A percentile compares a stretch with the other conserved stretches of the same genome.
Evolutionary conservation across 1,140 invertebrate species (phyloP).

Genomic region (Tetragonula clypearis): DNA sequence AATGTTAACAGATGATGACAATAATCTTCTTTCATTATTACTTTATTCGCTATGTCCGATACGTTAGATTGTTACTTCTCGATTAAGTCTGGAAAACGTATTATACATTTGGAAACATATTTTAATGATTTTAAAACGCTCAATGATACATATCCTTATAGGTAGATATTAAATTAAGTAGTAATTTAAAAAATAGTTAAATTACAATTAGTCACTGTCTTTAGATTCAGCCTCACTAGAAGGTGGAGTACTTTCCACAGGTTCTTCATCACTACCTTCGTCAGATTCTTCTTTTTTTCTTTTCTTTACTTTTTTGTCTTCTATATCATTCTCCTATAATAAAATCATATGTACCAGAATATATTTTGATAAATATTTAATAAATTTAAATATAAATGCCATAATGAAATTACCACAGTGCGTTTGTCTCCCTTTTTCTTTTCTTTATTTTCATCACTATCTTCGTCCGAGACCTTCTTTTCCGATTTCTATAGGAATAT

Average conservation of each 20-base stretch:
- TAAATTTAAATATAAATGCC: not conserved
- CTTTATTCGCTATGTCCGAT: too few relatives aligned
- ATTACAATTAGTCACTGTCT: slow-evolving; percentile 75
- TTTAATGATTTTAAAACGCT: not conserved
- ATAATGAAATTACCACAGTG: slow-evolving; percentile 13
- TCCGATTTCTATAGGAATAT: slow-evolving; percentile 56
- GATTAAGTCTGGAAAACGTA: too few relatives aligned
- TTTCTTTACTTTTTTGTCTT: slow-evolving; percentile 60
- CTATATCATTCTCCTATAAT: slow-evolving; percentile 36
- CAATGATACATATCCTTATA: not conserved
- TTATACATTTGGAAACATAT: not conserved
- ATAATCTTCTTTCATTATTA: too few relatives aligned
- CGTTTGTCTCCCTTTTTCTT: slow-evolving; percentile 67
- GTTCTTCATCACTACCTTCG: slow-evolving; percentile 76
- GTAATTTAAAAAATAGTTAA: not conserved
- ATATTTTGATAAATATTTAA: not conserved
- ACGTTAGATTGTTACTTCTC: too few relatives aligned
- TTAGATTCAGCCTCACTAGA: slow-evolving; percentile 78
- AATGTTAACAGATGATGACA: too few relatives aligned
- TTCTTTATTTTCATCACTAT: slow-evolving; percentile 69
- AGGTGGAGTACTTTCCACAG: slow-evolving; percentile 75
- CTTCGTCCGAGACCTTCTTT: slow-evolving; percentile 71
- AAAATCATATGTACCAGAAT: not conserved
- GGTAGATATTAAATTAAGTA: not conserved
- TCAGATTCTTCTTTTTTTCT: slow-evolving; percentile 64